Conservation (phyloP, 92 coral and sea anemone genomes). For the Paramuricea clavata region DNA sequence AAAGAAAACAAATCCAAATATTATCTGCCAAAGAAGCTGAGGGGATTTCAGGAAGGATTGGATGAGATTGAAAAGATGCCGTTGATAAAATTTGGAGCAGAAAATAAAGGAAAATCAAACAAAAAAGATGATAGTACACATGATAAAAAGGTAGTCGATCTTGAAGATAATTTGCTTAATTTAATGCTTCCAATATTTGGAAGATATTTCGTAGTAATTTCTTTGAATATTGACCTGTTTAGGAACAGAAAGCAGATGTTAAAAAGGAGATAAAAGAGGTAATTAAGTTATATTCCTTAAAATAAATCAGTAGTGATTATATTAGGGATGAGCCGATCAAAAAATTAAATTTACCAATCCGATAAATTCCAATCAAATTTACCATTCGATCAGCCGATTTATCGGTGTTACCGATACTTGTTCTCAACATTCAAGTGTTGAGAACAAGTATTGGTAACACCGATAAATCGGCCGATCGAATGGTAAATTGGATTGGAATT, state of each 20-base stretch:
- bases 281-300: background rate
- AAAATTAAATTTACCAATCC: too few species aligned
- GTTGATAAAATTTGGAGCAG: conserved; percentile 86
- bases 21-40: conserved; percentile 10
- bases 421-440: too few species aligned
- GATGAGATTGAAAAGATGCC: conserved; percentile 91
- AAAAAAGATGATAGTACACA: conserved; percentile 37
- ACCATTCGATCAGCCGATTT: too few species aligned
- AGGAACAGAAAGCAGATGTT: background rate
- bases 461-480: too few species aligned
- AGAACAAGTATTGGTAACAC: too few species aligned
- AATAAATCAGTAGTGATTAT: too few species aligned
- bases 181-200: background rate
- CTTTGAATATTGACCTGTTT: background rate
- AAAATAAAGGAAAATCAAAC: conserved; percentile 59
- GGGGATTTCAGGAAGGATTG: conserved; percentile 91
- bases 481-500: too few species aligned
- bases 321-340: too few species aligned
- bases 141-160: background rate
- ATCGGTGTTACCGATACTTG: too few species aligned
- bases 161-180: background rate
- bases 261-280: conserved; percentile 8
- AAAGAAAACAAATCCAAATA: conserved; percentile 81
- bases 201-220: background rate
- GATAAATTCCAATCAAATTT: too few species aligned